Evolutionary conservation across 2,797 vertebrate species (phyloP).

Genomic region (Nasua narica): DNA sequence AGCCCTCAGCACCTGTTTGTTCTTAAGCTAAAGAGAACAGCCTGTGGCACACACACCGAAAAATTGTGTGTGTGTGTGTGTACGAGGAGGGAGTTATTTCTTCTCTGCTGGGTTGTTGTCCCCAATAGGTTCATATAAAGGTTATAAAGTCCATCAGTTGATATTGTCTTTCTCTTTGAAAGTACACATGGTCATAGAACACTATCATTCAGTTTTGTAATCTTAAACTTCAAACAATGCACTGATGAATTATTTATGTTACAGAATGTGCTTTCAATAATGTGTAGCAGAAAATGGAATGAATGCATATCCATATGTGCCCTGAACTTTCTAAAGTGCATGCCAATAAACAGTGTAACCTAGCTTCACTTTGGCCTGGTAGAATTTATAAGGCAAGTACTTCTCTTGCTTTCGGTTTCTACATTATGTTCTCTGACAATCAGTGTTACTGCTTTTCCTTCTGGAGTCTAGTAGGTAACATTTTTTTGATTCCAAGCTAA

Average conservation of each 20-base stretch:
- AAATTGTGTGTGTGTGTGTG: not conserved
- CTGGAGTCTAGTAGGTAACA: conserved; percentile 56
- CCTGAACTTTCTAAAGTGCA: conserved; percentile 80
- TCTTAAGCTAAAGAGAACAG: not conserved
- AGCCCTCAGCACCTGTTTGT: not conserved
- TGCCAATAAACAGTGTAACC: conserved; percentile 77
- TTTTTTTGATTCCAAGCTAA: conserved; percentile 68
- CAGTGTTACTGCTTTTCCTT: conserved; percentile 61
- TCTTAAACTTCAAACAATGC: conserved; percentile 78
- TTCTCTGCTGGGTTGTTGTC: conserved; percentile 63
- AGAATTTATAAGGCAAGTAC: conserved; percentile 76
- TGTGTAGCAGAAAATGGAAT: conserved; percentile 76
- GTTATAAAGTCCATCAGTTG: conserved; percentile 74
- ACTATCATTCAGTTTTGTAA: conserved; percentile 68
- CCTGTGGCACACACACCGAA: not conserved
- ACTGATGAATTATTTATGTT: conserved; percentile 82
- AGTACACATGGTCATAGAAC: conserved; percentile 72
- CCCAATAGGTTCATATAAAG: conserved; percentile 68
- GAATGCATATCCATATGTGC: conserved; percentile 73
- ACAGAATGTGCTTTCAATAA: conserved; percentile 76
- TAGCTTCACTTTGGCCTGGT: conserved; percentile 63
- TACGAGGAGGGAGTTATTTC: not conserved
- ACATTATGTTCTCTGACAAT: conserved; percentile 32
- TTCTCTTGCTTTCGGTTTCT: conserved; percentile 27
- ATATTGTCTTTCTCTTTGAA: conserved; percentile 74